Evolutionary conservation across 2,888 invertebrate genomes (phyloP).

Genomic region (Selenia dentaria): DNA sequence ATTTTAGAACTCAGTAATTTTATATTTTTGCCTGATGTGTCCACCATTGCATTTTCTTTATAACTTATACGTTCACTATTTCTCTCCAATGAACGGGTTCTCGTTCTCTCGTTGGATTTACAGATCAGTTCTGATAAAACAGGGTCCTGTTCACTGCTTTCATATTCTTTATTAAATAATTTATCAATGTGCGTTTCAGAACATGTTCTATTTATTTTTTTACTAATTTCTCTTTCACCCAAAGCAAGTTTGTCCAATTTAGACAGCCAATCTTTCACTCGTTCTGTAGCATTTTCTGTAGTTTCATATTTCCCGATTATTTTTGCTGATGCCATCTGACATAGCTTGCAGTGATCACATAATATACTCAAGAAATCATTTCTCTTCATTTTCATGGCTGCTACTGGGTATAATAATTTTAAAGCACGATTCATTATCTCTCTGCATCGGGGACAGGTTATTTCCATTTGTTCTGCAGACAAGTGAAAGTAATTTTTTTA

Average conservation of each 20-base stretch:
- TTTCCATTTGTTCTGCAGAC: constrained; percentile 44
- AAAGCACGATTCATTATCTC: constrained; percentile 49
- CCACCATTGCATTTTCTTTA: neutral
- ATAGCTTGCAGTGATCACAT: constrained; percentile 56
- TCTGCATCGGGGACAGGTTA: constrained; percentile 60
- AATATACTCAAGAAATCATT: constrained; percentile 51
- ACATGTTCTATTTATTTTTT: constrained; percentile 10
- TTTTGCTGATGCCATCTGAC: too few relatives aligned
- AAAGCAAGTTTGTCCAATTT: constrained; percentile 37
- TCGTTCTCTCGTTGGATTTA: constrained; percentile 2
- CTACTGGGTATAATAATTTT: constrained; percentile 43
- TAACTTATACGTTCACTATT: constrained; percentile 1
- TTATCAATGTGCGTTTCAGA: constrained; percentile 23
- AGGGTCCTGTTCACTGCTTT: constrained; percentile 6
- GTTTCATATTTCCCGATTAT: constrained; percentile 43
- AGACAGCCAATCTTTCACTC: constrained; percentile 38
- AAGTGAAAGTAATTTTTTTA: too few relatives aligned
- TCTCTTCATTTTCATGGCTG: constrained; percentile 36
- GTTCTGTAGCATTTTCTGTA: constrained; percentile 38
- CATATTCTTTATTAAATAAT: constrained; percentile 8
- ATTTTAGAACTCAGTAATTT: neutral
- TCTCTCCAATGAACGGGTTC: constrained; percentile 2
- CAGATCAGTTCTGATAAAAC: constrained; percentile 18
- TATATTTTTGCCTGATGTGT: neutral
- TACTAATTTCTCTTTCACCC: constrained; percentile 18